Evolutionary conservation across 2,797 vertebrate genomes (phyloP).

Genomic region (Chaetophractus vellerosus): DNA sequence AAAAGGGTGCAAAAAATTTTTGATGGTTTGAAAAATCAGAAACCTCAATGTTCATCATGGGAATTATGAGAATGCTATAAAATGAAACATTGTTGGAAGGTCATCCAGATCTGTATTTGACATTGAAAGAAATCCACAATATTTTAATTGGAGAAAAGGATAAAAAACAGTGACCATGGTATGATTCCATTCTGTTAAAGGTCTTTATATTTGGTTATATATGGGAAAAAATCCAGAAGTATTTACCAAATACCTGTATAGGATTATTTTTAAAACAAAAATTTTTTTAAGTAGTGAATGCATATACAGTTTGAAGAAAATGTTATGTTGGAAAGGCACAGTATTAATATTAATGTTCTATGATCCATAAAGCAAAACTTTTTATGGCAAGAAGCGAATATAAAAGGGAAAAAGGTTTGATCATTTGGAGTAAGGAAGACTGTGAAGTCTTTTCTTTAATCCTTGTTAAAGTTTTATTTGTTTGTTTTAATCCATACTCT

Average conservation of each 20-base stretch:
- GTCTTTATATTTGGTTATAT: not conserved
- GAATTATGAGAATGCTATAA: not conserved
- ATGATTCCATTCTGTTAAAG: not conserved
- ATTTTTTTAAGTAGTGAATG: not conserved
- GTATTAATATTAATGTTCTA: not conserved
- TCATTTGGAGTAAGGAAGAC: not conserved
- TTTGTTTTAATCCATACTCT: not conserved
- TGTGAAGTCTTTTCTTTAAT: not conserved
- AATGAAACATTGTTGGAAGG: not conserved
- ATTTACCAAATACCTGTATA: not conserved
- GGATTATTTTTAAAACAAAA: not conserved
- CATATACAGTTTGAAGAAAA: not conserved
- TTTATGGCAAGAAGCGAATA: not conserved
- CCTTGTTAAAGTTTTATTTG: not conserved
- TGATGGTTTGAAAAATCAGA: not conserved
- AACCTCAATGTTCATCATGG: not conserved
- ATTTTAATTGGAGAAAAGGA: not conserved
- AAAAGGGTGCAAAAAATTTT: not conserved
- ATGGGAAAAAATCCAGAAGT: not conserved
- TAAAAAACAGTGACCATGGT: not conserved
- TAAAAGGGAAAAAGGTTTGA: not conserved
- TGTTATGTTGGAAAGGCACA: not conserved
- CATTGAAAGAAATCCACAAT: not conserved
- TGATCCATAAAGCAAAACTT: not conserved
- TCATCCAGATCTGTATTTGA: not conserved